These are phyloP conservation scores for Thymelicus lineola DNA, from an alignment of 2,888 invertebrate genomes.

Conservation along the genomic window DNA sequence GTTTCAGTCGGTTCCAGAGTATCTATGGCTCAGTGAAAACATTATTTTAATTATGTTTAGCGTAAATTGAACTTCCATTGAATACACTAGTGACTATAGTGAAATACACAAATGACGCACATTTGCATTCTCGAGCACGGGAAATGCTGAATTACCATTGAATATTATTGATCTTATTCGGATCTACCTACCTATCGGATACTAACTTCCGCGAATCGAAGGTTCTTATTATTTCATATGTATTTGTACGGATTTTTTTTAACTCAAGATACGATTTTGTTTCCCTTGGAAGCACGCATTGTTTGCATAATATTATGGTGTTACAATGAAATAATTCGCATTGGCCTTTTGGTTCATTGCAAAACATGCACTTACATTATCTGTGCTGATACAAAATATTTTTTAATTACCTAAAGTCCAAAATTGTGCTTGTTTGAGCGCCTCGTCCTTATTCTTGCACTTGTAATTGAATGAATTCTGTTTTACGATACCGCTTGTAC, in stretches of 20 bases:
- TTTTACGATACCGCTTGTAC: no score
- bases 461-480: neutral
- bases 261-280: neutral
- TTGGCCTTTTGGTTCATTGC: neutral
- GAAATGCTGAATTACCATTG: no score
- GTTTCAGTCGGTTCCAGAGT: no score
- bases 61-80: no score
- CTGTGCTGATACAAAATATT: neutral
- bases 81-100: no score
- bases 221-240: neutral
- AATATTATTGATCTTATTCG: no score
- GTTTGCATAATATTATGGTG: neutral
- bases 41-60: no score
- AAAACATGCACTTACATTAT: neutral
- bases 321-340: neutral
- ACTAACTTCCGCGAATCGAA: no score
- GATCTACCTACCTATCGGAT: no score
- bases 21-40: no score
- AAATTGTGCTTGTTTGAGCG: neutral
- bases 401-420: neutral
- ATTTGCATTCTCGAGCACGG: no score
- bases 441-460: neutral
- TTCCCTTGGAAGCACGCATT: neutral
- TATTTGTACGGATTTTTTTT: neutral
- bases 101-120: no score